A percentile compares a stretch with the other conserved stretches of the same genome.
Evolutionary conservation across 2,888 invertebrate species (phyloP).

Genomic region (Spilosoma lubricipeda): DNA sequence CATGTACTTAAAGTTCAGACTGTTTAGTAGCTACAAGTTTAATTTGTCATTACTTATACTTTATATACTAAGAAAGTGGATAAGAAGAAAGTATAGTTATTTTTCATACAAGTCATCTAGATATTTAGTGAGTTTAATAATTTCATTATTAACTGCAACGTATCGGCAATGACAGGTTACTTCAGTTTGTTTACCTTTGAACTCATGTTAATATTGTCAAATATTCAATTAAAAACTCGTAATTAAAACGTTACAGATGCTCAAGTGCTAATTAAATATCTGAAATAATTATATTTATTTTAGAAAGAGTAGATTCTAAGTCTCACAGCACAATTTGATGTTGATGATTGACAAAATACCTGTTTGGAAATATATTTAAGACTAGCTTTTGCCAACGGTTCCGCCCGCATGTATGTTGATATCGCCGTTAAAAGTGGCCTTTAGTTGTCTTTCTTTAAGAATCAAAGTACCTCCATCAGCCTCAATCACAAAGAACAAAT

Average conservation of each 20-base stretch:
- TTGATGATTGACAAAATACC: neutral
- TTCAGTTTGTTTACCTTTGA: conserved; percentile 45
- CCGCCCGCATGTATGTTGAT: too few relatives aligned
- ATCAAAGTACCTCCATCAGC: too few relatives aligned
- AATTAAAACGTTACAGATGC: neutral
- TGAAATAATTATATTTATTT: neutral
- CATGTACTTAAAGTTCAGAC: neutral
- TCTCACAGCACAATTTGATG: neutral
- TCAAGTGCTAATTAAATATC: neutral
- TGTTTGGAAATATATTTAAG: neutral
- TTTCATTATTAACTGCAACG: conserved; percentile 24
- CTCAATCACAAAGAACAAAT: too few relatives aligned
- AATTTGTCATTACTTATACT: neutral
- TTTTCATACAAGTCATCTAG: neutral
- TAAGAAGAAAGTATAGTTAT: neutral
- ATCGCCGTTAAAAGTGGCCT: too few relatives aligned
- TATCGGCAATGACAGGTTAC: conserved; percentile 30
- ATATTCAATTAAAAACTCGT: conserved; percentile 31
- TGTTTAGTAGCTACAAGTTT: neutral
- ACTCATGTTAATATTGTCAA: conserved; percentile 32
- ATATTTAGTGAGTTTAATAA: neutral
- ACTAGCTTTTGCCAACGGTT: too few relatives aligned
- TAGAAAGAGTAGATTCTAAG: neutral
- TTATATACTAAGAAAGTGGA: neutral
- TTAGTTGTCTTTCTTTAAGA: too few relatives aligned